Base-by-base conservation (phyloP, 2,797 vertebrate species). In the Poeciliopsis paucimaculata region DNA sequence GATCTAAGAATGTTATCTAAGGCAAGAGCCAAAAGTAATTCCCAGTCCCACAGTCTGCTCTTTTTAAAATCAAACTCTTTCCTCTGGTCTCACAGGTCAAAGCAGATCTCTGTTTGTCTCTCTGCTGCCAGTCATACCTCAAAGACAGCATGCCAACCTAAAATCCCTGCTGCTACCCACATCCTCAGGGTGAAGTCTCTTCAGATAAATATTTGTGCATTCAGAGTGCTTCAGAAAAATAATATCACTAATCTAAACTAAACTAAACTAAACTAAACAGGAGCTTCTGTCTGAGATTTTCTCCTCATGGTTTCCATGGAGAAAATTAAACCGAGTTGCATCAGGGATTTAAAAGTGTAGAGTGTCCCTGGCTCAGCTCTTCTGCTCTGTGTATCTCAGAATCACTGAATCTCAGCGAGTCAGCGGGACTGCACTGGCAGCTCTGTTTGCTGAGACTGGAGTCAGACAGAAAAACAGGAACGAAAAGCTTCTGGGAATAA, bases 331-430 rank as follows among this genome's bases (percentile, higher is more conserved):
- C 9, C 64, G 66, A 57, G 74, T 31, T 57, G 73, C 45, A 72
- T 7, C 45, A 34, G 73, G 72, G 55, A 47, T 41, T 72, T 47
- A 11, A 49, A 79, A 82, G 89, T 88, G 84, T 89, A 81, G 47
- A 75, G 86, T 90, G 81, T 91, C 88, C 84, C 83, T 86, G 82
- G 80, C 89, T 93, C 89, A 92, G 91, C 84, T 85, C 80, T 87
- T 84, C 84, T 85, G 77, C 73, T 75, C 86, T 79, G 83, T 46
- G n/a, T 82, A 83, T 90, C 75, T 81, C 85, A 84, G 71, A 86
- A 76, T 81, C 84, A 57, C 80, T 74, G 79, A 82, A 82, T 77
- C 89, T 82, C 86, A 76, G 77, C 79, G 49, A 46, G 62, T 88
- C 89, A 91, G 91, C 90, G 86, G 84, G 89, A 89, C 84, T 89